Conservation (phyloP, 2,888 invertebrate species). For the Callosobruchus maculatus region DNA sequence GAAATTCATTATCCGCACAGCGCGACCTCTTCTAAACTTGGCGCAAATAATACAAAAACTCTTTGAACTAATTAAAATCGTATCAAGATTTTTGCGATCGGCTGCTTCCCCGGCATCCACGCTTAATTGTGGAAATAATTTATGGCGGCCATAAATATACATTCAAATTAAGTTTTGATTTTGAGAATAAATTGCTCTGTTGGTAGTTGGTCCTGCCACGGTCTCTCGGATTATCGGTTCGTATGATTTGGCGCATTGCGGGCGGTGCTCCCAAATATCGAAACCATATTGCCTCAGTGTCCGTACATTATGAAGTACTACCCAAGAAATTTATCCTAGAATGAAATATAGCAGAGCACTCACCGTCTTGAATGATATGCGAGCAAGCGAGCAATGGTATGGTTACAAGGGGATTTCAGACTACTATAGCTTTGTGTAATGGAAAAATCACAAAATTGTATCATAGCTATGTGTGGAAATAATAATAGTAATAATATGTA, state of each 20-base stretch:
- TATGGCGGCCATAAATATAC: slow-evolving; percentile 13
- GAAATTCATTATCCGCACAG: background rate
- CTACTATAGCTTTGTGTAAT: too few relatives aligned
- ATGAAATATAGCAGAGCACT: too few relatives aligned
- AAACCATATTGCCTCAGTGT: too few relatives aligned
- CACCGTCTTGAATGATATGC: too few relatives aligned
- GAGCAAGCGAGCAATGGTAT: too few relatives aligned
- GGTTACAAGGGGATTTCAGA: too few relatives aligned
- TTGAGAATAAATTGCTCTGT: slow-evolving; percentile 6
- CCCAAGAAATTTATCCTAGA: too few relatives aligned
- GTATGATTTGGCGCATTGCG: slow-evolving; percentile 4
- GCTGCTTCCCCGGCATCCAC: background rate
- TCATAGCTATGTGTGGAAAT: too few relatives aligned
- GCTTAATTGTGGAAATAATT: slow-evolving; percentile 14
- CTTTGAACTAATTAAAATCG: background rate
- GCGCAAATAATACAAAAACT: background rate
- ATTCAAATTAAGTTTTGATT: slow-evolving; percentile 15
- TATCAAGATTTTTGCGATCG: background rate
- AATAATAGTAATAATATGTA: too few relatives aligned
- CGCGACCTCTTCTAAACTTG: background rate
- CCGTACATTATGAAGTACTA: too few relatives aligned
- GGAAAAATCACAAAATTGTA: too few relatives aligned
- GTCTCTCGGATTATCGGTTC: slow-evolving; percentile 12
- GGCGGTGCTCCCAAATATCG: background rate
- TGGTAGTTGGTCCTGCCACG: background rate